Percentiles rank a stretch among this genome's conserved stretches.
Conservation (phyloP, 2,888 invertebrate genomes). For the Ectemnius cavifrons region DNA sequence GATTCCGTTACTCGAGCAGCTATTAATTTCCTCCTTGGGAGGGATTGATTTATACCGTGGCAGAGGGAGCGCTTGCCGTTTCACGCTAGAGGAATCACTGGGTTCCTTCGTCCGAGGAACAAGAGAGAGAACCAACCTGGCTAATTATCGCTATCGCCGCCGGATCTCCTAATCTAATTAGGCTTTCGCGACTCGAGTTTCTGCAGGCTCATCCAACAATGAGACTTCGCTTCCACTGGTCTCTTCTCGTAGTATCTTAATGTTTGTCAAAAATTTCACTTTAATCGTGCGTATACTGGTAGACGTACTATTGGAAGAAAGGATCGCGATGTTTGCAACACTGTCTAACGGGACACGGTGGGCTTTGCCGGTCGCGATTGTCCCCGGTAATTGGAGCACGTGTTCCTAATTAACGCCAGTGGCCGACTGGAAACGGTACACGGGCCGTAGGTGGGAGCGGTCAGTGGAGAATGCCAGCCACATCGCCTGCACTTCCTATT, state of each 20-base stretch:
- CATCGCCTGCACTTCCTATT: no score
- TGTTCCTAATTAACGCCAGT: constrained; percentile 36
- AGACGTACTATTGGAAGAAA: no score
- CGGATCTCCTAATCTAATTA: constrained; percentile 31
- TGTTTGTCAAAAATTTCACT: no score
- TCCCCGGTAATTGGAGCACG: constrained; percentile 37
- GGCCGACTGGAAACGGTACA: constrained; percentile 4
- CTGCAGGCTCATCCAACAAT: no score
- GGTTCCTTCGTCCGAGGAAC: constrained; percentile 7
- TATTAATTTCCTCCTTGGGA: constrained; percentile 14
- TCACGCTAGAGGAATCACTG: constrained; percentile 5
- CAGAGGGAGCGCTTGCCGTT: neutral
- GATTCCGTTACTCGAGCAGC: constrained; percentile 23
- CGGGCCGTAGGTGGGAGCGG: no score
- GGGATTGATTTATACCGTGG: constrained; percentile 38
- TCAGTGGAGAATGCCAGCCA: no score
- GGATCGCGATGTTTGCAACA: neutral
- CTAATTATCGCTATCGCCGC: constrained; percentile 40
- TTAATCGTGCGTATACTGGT: no score
- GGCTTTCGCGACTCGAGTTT: constrained; percentile 22
- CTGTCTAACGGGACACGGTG: constrained; percentile 16
- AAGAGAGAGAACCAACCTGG: constrained; percentile 20
- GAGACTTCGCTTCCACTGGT: no score
- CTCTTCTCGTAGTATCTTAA: no score
- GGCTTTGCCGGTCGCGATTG: constrained; percentile 19